Evolutionary conservation across 2,113 vertebrate species (phyloP).

Genomic region (Bombycilla garrulus): DNA sequence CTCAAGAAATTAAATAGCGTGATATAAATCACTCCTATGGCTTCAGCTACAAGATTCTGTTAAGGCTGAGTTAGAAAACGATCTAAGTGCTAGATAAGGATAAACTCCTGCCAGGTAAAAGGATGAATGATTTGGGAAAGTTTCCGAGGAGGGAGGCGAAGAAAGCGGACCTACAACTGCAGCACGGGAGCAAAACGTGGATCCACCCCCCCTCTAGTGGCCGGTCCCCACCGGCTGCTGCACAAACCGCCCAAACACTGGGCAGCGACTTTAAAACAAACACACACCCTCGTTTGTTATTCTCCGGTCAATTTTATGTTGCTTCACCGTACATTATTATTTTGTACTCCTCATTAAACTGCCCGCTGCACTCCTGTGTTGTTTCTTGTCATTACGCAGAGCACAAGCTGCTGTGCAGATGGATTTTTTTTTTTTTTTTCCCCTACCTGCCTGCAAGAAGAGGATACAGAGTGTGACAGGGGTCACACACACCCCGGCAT

Average conservation of each 20-base stretch:
- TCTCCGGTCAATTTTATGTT: neutral
- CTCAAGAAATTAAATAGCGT: neutral
- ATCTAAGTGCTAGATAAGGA: neutral
- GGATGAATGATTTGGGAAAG: neutral
- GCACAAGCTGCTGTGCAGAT: neutral
- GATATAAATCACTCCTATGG: neutral
- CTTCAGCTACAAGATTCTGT: neutral
- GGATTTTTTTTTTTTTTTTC: neutral
- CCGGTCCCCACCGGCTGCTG: neutral
- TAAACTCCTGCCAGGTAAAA: neutral
- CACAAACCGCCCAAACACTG: neutral
- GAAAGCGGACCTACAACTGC: fast-evolving
- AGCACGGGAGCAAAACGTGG: neutral
- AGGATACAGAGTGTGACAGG: neutral
- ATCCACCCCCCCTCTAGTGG: slow-evolving; percentile 62
- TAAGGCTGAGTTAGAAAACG: neutral
- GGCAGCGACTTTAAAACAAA: neutral
- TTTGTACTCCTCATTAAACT: neutral
- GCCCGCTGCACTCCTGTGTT: neutral
- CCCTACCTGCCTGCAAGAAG: neutral
- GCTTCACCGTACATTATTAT: neutral
- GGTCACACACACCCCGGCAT: neutral
- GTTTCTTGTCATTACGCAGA: neutral
- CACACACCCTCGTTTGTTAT: fast-evolving
- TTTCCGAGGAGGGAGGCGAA: neutral